Percentiles rank a stretch among this genome's conserved stretches.
phyloP scores from a whole-genome alignment of 2,797 vertebrate species.

The Dipus sagitta region DNA sequence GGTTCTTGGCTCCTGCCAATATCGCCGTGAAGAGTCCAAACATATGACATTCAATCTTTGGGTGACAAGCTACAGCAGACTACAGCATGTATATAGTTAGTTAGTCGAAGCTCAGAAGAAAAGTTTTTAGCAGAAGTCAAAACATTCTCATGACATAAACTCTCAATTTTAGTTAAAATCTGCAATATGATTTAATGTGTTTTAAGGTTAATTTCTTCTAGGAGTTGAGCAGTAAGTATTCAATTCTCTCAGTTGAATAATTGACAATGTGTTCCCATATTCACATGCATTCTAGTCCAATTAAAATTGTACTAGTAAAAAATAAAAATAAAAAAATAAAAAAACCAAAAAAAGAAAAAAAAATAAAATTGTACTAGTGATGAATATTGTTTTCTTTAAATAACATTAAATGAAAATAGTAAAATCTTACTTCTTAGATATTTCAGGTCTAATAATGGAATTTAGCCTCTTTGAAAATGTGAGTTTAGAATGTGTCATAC shows the following conservation, averaged over 20 bases:
- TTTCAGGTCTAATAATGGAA: neutral
- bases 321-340: too few relatives aligned
- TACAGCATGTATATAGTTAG: accelerated
- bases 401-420: neutral
- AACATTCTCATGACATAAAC: neutral
- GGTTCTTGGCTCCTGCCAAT: neutral
- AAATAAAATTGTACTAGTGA: neutral
- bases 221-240: neutral
- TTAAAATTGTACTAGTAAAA: neutral
- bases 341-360: too few relatives aligned
- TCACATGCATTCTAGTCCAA: neutral
- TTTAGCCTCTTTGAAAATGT: neutral
- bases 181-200: neutral
- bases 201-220: neutral
- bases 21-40: neutral
- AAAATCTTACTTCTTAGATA: neutral
- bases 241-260: neutral
- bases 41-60: neutral
- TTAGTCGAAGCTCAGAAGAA: neutral
- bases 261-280: neutral
- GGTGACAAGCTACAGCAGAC: neutral
- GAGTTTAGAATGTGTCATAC: neutral
- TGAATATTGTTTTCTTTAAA: neutral
- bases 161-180: neutral
- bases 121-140: neutral